Evolutionary conservation across 2,113 vertebrate genomes (phyloP).

Genomic region (Motacilla tschutschensis): DNA sequence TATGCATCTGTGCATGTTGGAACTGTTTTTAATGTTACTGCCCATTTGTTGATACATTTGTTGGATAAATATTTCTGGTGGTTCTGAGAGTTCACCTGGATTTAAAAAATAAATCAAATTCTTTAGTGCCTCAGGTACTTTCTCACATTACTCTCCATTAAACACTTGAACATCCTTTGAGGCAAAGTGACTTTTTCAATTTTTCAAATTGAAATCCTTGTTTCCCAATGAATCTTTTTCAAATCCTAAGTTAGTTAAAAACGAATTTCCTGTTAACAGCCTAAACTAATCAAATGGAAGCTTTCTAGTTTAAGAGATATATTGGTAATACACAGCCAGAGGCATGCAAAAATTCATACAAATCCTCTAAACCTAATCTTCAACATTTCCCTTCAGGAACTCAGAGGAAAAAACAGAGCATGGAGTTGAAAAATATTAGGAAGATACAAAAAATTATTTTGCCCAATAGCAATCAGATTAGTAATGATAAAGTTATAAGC

Average conservation of each 20-base stretch:
- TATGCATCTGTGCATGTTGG: background rate
- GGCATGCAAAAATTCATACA: background rate
- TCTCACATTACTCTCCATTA: background rate
- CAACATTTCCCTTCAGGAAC: background rate
- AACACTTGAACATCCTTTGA: background rate
- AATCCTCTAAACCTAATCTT: background rate
- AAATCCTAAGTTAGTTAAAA: background rate
- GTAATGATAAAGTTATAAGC: rapidly evolving
- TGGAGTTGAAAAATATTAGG: background rate
- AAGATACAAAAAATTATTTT: background rate
- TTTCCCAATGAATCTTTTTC: background rate
- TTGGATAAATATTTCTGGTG: background rate
- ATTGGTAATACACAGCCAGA: background rate
- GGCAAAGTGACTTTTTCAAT: background rate
- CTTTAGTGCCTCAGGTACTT: background rate
- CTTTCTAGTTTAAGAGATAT: background rate
- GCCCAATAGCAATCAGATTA: background rate
- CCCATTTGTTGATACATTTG: background rate
- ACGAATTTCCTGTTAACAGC: background rate
- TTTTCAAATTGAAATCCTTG: background rate
- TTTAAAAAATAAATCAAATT: background rate
- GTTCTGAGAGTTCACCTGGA: background rate
- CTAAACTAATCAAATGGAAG: background rate
- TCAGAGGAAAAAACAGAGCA: background rate
- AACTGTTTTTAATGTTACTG: background rate